Conservation (phyloP, 2,113 vertebrate genomes). For the Psammodynastes pulverulentus region DNA sequence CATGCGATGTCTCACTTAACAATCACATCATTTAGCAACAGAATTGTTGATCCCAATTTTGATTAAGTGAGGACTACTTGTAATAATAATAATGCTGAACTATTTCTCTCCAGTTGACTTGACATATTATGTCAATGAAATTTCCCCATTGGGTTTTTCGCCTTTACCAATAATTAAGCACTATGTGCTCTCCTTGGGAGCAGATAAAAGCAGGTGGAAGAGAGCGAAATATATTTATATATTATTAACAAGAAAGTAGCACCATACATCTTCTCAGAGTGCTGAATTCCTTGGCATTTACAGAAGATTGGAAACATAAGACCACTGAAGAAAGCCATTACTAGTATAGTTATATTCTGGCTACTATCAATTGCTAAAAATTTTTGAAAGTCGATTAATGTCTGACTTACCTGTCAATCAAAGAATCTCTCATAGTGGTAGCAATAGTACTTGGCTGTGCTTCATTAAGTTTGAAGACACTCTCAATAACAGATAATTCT, state of each 20-base stretch:
- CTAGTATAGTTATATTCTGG: background rate
- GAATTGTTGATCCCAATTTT: background rate
- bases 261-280: background rate
- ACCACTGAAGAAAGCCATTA: background rate
- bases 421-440: constrained; percentile 92
- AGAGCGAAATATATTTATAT: background rate
- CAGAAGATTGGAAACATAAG: background rate
- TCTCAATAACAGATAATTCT: constrained; percentile 95
- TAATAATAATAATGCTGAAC: background rate
- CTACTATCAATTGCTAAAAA: background rate
- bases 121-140: too few relatives aligned
- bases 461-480: constrained; percentile 88
- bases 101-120: background rate
- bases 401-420: constrained; percentile 89
- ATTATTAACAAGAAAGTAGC: background rate
- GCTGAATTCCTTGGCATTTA: background rate
- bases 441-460: constrained; percentile 90
- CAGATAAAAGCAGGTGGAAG: background rate
- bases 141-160: background rate
- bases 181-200: background rate
- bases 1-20: background rate
- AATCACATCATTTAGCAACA: background rate
- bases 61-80: background rate
- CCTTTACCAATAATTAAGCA: background rate
- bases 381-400: fast-evolving